Conservation (phyloP, 2,113 vertebrate genomes). For the Ceuthmochares aereus region DNA sequence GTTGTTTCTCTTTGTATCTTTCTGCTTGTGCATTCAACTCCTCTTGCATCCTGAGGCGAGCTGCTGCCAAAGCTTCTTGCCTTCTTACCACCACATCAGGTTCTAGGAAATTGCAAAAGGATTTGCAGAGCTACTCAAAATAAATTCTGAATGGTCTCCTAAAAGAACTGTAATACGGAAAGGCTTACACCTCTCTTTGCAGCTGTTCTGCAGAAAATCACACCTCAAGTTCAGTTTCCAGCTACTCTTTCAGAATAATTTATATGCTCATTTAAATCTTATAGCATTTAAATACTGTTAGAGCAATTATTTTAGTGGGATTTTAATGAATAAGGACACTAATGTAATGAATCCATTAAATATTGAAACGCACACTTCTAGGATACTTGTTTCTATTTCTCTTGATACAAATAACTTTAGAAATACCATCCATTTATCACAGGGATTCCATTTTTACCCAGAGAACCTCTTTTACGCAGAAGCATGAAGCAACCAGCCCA, state of each 20-base stretch:
- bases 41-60: slow-evolving; percentile 89
- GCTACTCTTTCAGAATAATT: neutral
- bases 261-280: neutral
- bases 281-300: neutral
- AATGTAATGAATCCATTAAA: neutral
- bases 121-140: neutral
- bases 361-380: neutral
- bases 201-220: neutral
- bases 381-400: neutral
- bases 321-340: neutral
- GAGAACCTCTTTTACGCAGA: neutral
- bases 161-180: neutral
- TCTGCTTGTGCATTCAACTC: slow-evolving; percentile 87
- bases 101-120: slow-evolving; percentile 70
- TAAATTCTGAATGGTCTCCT: neutral
- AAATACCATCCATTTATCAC: neutral
- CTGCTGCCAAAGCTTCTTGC: slow-evolving; percentile 88
- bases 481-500: neutral
- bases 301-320: neutral
- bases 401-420: neutral
- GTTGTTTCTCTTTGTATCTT: slow-evolving; percentile 88
- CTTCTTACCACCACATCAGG: slow-evolving; percentile 77
- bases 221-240: neutral
- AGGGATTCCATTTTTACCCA: slow-evolving; percentile 9
- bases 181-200: neutral